A percentile compares a stretch with the other conserved stretches of the same genome.
phyloP scores from a whole-genome alignment of 2,113 vertebrate genomes.

The Kryptolebias marmoratus region DNA sequence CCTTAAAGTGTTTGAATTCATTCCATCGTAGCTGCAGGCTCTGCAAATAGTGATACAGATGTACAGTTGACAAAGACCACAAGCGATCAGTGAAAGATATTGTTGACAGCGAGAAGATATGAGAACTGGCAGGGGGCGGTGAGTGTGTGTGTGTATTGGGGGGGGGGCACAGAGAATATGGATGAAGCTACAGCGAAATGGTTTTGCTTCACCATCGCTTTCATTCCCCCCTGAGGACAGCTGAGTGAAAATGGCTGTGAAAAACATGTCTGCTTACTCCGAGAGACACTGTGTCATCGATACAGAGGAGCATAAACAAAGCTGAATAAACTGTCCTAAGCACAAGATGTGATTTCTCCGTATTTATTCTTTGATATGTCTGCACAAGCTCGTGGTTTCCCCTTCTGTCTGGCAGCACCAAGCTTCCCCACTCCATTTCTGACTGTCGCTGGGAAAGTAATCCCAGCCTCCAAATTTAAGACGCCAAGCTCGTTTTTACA shows the following conservation, averaged over 20 bases:
- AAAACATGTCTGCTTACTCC: slow-evolving; percentile 55
- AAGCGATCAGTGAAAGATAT: slow-evolving; percentile 59
- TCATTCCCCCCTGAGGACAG: slow-evolving; percentile 58
- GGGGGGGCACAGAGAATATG: slow-evolving; percentile 60
- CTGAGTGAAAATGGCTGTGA: slow-evolving; percentile 62
- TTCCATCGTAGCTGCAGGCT: slow-evolving; percentile 12
- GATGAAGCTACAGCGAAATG: slow-evolving; percentile 74
- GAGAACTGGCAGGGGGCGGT: slow-evolving; percentile 42
- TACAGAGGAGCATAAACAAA: slow-evolving; percentile 67
- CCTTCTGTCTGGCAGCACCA: slow-evolving; percentile 2
- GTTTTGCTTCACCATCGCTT: slow-evolving; percentile 73
- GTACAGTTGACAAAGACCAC: slow-evolving; percentile 51
- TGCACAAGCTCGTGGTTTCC: neutral
- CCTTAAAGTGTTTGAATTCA: slow-evolving; percentile 5
- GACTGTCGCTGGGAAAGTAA: slow-evolving; percentile 16
- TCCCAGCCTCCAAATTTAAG: slow-evolving; percentile 23
- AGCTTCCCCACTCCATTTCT: neutral
- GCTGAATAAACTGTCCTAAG: slow-evolving; percentile 65
- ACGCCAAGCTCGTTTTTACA: slow-evolving; percentile 25
- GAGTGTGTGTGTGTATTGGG: too few relatives aligned
- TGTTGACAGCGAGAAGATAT: slow-evolving; percentile 60
- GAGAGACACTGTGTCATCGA: slow-evolving; percentile 63
- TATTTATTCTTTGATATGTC: slow-evolving; percentile 31
- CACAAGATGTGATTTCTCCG: slow-evolving; percentile 39
- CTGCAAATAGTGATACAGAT: slow-evolving; percentile 7